Conservation (phyloP, 2,113 vertebrate genomes). For the Xenus cinereus region DNA sequence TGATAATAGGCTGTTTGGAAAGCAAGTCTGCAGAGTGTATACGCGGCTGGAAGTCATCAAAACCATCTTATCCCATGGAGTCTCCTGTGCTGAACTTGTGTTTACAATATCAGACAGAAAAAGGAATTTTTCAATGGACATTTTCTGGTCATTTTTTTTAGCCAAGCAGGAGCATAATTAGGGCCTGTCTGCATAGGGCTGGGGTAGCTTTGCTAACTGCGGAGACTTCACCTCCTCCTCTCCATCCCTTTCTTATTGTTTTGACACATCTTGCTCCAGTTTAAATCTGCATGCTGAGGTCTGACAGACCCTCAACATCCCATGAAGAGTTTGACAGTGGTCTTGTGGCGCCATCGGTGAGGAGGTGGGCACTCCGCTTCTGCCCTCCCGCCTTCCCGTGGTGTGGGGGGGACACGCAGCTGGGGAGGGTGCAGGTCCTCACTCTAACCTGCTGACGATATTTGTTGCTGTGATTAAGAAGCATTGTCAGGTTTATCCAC, state of each 20-base stretch:
- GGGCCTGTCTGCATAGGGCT: background rate
- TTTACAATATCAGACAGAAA: background rate
- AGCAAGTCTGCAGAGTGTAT: background rate
- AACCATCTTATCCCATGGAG: background rate
- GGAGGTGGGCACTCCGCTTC: background rate
- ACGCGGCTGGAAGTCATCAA: constrained; percentile 52
- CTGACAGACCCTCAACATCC: background rate
- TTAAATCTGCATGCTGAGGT: background rate
- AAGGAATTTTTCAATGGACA: constrained; percentile 4
- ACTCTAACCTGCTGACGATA: background rate
- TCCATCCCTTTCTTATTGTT: background rate
- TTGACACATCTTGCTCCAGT: background rate
- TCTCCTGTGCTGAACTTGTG: constrained; percentile 15
- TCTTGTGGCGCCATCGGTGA: accelerated
- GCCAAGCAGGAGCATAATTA: background rate
- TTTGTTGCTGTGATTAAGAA: background rate
- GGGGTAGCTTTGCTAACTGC: background rate
- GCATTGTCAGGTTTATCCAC: background rate
- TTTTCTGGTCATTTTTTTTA: background rate
- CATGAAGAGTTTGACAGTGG: background rate
- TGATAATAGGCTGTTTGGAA: constrained; percentile 33
- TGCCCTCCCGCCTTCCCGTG: accelerated
- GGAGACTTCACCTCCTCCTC: background rate
- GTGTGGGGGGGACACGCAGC: no score
- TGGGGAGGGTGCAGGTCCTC: background rate